Evolutionary conservation across 2,113 vertebrate genomes (phyloP).

Genomic region (Lagopus leucura): DNA sequence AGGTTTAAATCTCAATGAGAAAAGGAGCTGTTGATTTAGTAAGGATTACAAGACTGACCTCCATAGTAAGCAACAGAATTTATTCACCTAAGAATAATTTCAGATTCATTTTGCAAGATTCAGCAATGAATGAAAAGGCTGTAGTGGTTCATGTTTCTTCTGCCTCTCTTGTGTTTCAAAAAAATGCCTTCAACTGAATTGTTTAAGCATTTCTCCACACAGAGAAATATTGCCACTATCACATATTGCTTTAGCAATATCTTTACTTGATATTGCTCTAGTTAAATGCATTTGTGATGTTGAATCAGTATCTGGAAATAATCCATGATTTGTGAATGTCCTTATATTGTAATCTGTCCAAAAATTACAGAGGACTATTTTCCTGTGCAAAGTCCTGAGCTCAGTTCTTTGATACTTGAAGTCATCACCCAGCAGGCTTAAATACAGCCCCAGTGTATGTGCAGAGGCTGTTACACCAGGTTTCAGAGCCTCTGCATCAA

Average conservation of each 20-base stretch:
- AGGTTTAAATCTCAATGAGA: constrained; percentile 16
- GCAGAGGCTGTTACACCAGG: background rate
- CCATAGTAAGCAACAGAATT: constrained; percentile 21
- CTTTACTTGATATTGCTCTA: background rate
- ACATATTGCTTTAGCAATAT: background rate
- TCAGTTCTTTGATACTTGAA: background rate
- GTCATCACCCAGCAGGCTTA: background rate
- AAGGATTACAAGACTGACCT: constrained; percentile 46
- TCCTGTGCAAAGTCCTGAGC: background rate
- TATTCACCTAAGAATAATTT: constrained; percentile 42
- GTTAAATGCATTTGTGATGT: constrained; percentile 30
- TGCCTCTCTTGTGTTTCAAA: constrained; percentile 7
- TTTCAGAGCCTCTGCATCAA: background rate
- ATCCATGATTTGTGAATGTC: background rate
- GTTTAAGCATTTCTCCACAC: constrained; percentile 31
- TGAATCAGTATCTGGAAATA: background rate
- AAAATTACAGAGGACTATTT: background rate
- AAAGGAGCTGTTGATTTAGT: constrained; percentile 35
- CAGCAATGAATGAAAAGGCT: background rate
- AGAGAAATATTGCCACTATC: constrained; percentile 19
- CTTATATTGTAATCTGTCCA: background rate
- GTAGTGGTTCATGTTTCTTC: constrained; percentile 53
- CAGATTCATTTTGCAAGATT: background rate
- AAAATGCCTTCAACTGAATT: constrained; percentile 21
- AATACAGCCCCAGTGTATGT: background rate